phyloP scores from a whole-genome alignment of 2,888 invertebrate genomes.

The Callyntrura sp. region DNA sequence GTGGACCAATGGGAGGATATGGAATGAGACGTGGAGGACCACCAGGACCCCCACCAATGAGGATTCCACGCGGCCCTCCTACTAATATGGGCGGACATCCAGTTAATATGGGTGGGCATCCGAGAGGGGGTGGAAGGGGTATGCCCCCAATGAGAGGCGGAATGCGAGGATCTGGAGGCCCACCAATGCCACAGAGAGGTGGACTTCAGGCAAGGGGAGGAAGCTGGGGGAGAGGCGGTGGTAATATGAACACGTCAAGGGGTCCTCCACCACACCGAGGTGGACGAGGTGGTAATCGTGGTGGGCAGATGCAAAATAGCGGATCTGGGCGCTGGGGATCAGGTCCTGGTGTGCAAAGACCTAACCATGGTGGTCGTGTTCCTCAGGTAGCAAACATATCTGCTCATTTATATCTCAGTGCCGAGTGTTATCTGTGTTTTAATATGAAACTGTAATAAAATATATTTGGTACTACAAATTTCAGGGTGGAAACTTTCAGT shows the following conservation, averaged over 20 bases:
- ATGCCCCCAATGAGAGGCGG: conserved; percentile 78
- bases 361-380: conserved; percentile 60
- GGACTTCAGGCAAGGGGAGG: conserved; percentile 55
- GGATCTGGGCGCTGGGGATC: conserved; percentile 74
- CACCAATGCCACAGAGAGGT: conserved; percentile 68
- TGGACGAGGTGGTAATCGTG: conserved; percentile 64
- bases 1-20: conserved; percentile 76
- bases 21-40: conserved; percentile 80
- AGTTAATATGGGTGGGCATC: conserved; percentile 78
- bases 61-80: conserved; percentile 79
- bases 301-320: conserved; percentile 63
- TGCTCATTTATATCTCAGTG: too few relatives aligned
- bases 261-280: conserved; percentile 67
- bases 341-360: conserved; percentile 70
- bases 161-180: conserved; percentile 77
- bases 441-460: too few relatives aligned
- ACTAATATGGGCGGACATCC: conserved; percentile 72
- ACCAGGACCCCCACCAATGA: conserved; percentile 75
- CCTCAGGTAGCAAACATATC: conserved; percentile 63
- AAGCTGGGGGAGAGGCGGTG: conserved; percentile 64
- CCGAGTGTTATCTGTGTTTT: too few relatives aligned
- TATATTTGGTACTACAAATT: too few relatives aligned
- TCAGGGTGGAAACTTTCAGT: conserved; percentile 75
- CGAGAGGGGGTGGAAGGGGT: conserved; percentile 78
- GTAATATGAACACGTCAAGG: conserved; percentile 60